These are phyloP conservation scores for Anastrepha obliqua DNA, from an alignment of 1,140 invertebrate species.

Conservation along the genomic window DNA sequence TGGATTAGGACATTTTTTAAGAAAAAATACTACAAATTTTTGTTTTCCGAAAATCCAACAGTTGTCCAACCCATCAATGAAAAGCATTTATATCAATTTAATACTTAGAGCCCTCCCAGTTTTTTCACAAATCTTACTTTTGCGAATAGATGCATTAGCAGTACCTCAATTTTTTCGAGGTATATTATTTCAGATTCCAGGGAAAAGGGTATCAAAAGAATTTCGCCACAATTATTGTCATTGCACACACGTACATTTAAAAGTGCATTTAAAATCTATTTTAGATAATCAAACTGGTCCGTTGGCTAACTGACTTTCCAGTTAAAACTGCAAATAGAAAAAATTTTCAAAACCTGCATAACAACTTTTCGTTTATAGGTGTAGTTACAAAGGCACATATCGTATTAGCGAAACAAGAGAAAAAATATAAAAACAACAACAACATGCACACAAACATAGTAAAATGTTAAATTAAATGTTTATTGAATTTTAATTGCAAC, in stretches of 20 bases:
- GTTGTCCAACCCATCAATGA: too few species aligned
- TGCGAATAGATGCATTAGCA: not conserved
- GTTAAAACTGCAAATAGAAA: constrained; percentile 25
- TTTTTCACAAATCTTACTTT: not conserved
- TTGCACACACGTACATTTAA: not conserved
- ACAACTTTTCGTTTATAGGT: not conserved
- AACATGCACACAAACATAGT: not conserved
- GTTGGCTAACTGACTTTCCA: constrained; percentile 45
- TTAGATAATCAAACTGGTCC: constrained; percentile 48
- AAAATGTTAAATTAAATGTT: constrained; percentile 47
- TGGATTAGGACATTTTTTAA: too few species aligned
- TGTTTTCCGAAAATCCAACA: too few species aligned
- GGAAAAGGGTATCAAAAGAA: not conserved
- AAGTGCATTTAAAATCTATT: constrained; percentile 30
- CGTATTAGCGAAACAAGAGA: not conserved
- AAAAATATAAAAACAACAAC: not conserved
- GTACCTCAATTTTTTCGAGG: not conserved
- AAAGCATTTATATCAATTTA: too few species aligned
- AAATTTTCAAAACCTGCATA: constrained; percentile 35
- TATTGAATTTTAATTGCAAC: constrained; percentile 53
- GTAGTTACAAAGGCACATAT: too few species aligned
- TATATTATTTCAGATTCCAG: not conserved
- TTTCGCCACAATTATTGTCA: not conserved
- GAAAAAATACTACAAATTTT: too few species aligned
- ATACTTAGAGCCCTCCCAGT: too few species aligned